phyloP scores from a whole-genome alignment of 2,888 invertebrate genomes.

The Bombyx huttoni region DNA sequence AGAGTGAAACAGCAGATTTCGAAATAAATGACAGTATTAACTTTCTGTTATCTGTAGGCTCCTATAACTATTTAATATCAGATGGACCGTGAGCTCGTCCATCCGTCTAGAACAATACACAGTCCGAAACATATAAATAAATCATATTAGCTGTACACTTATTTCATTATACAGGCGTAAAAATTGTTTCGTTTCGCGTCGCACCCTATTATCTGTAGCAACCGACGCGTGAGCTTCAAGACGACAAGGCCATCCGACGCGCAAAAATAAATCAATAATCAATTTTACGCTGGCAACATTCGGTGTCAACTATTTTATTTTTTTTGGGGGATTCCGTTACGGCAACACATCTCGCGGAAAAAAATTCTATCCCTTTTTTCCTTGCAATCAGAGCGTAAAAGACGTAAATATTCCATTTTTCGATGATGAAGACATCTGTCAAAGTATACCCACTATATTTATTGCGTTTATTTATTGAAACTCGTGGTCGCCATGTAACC shows the following conservation, averaged over 20 bases:
- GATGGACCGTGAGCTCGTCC: not conserved
- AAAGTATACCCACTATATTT: no score
- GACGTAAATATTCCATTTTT: no score
- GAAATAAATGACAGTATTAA: no score
- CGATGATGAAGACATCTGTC: no score
- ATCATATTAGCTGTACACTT: not conserved
- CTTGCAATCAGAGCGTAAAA: no score
- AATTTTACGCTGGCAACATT: conserved; percentile 58
- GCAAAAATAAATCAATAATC: conserved; percentile 54
- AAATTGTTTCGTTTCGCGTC: conserved; percentile 37
- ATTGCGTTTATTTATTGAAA: no score
- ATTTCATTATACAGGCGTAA: conserved; percentile 19
- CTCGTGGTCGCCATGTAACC: no score
- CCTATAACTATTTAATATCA: no score
- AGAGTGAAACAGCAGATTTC: no score
- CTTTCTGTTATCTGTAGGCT: no score
- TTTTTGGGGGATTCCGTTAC: conserved; percentile 52
- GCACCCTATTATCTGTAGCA: conserved; percentile 32
- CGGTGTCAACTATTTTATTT: conserved; percentile 29
- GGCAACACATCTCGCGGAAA: conserved; percentile 57
- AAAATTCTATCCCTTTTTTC: conserved; percentile 7
- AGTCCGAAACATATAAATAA: not conserved
- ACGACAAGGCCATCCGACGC: conserved; percentile 11
- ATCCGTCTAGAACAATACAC: not conserved
- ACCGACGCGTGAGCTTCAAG: conserved; percentile 19